Base-by-base conservation (phyloP, 2,797 vertebrate genomes). In the Pseudomugil gertrudae region DNA sequence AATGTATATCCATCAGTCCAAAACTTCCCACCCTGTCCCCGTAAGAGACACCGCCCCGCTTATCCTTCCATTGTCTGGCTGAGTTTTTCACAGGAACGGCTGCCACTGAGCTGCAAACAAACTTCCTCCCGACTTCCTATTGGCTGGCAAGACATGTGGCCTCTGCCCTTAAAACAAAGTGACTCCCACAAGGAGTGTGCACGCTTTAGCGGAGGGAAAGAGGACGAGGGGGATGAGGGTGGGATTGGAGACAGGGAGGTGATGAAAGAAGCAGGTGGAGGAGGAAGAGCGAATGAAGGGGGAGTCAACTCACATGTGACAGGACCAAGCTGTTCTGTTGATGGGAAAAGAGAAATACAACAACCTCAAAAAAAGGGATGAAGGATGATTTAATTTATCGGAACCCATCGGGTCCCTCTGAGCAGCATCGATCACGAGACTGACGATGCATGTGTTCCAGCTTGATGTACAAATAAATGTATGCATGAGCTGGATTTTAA, bases 221-320 rank as follows among this genome's bases (percentile, higher is more conserved):
- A 38, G 57, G 62, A 26, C 61, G 56, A 57, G 57, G 23, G 5
- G 24, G 50, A 32, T 5, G 47, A 26, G 48, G 54, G 58, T 54
- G n/a, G 52, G 60, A 62, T 63, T 30, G 29, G 24, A 55, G 50
- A 40, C 17, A 76, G 57, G 72, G 78, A 66, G 67, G 74, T 76
- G 84, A 77, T 71, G 80, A 82, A 76, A 84, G 83, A 81, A 87
- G 81, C 85, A 78, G 81, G 72, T 72, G 80, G 85, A 57, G 79
- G 70, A 80, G 53, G 78, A 84, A 73, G 69, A 77, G 78, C 36
- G 74, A 71, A 86, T 83, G 85, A 80, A 87, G 80, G 83, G 48
- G 86, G 86, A 76, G 78, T 91, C 84, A 90, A 95, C 94, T 95
- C 94, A 95, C 94, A 94, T 95, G 94, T 93, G 94, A 92, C 92